These are phyloP conservation scores for Sparus aurata DNA, from an alignment of 2,797 vertebrate genomes.

Conservation along the genomic window DNA sequence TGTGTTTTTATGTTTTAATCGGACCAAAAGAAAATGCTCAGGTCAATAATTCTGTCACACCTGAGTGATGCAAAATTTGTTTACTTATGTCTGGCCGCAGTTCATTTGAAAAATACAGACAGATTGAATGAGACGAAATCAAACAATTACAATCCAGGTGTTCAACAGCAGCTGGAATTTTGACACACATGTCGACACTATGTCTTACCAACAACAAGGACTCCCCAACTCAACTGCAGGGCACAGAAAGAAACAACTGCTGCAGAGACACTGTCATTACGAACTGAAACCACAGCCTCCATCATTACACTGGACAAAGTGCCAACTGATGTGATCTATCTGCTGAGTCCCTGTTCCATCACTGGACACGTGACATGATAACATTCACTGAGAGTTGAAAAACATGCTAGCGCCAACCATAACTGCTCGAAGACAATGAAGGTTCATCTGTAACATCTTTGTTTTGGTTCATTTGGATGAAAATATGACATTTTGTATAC, in stretches of 20 bases:
- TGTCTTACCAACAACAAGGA: no score
- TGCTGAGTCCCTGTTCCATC: not conserved
- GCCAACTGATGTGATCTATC: not conserved
- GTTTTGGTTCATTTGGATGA: no score
- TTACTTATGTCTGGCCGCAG: no score
- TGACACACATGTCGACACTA: not conserved
- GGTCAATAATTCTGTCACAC: no score
- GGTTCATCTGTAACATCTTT: not conserved
- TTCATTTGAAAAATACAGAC: no score
- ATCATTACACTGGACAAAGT: not conserved
- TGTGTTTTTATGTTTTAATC: not conserved
- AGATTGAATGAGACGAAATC: no score
- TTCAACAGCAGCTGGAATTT: no score
- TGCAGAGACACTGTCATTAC: not conserved
- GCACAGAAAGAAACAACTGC: not conserved
- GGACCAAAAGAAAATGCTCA: not conserved
- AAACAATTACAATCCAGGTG: not conserved
- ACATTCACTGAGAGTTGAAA: not conserved
- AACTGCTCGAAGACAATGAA: not conserved
- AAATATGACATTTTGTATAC: no score
- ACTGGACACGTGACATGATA: not conserved
- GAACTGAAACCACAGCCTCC: not conserved
- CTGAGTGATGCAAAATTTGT: no score
- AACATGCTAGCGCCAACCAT: not conserved
- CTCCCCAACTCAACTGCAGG: not conserved